Evolutionary conservation across 2,888 invertebrate genomes (phyloP).

Genomic region (Shargacucullia verbasci): DNA sequence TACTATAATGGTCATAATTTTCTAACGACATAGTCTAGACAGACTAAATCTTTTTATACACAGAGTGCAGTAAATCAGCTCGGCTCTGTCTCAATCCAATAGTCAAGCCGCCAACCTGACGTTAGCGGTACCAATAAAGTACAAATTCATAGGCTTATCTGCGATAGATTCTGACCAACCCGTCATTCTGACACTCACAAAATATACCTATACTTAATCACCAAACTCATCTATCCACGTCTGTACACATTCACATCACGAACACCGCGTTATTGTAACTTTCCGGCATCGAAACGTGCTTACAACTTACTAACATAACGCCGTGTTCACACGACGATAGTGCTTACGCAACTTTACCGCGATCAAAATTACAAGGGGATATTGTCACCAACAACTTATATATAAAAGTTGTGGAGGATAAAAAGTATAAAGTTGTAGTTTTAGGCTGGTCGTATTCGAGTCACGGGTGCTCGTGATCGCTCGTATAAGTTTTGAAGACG

Average conservation of each 20-base stretch:
- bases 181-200: too few relatives aligned
- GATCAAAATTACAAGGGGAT: constrained; percentile 40
- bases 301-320: constrained; percentile 35
- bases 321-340: constrained; percentile 36
- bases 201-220: constrained; percentile 1
- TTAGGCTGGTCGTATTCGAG: constrained; percentile 13
- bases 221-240: constrained; percentile 9
- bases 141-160: too few relatives aligned
- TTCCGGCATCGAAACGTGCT: constrained; percentile 32
- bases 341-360: constrained; percentile 7
- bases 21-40: too few relatives aligned
- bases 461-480: constrained; percentile 21
- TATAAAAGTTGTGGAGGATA: constrained; percentile 26
- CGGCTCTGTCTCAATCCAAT: too few relatives aligned
- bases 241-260: constrained; percentile 40
- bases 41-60: too few relatives aligned
- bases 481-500: constrained; percentile 19
- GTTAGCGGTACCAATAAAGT: too few relatives aligned
- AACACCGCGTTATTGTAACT: constrained; percentile 40
- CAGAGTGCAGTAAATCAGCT: too few relatives aligned
- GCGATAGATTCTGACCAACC: too few relatives aligned
- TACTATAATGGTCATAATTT: too few relatives aligned
- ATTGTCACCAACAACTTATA: constrained; percentile 34
- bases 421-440: constrained; percentile 28
- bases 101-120: too few relatives aligned